Conservation (phyloP, 1,140 invertebrate genomes). For the Drosophila sucinea region DNA sequence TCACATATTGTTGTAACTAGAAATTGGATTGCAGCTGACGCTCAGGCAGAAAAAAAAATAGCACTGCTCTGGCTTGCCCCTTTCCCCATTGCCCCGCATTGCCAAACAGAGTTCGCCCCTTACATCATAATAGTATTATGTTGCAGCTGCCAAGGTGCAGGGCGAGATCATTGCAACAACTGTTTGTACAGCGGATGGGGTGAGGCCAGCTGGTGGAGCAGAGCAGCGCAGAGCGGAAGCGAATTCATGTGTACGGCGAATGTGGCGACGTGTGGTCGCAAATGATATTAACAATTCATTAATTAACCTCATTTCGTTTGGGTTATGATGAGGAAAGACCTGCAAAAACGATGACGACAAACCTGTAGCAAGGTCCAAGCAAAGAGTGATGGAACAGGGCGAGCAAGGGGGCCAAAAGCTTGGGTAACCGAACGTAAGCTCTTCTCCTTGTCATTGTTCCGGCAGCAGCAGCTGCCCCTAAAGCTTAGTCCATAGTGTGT, state of each 20-base stretch:
- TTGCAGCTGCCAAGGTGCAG: constrained; percentile 76
- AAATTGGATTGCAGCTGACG: constrained; percentile 78
- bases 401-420: constrained; percentile 6
- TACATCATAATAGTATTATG: constrained; percentile 75
- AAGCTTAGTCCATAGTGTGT: constrained; percentile 64
- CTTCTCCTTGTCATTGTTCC: constrained; percentile 64
- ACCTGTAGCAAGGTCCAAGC: constrained; percentile 9
- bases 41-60: constrained; percentile 42
- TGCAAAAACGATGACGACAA: constrained; percentile 13
- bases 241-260: constrained; percentile 30
- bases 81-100: neutral
- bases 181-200: constrained; percentile 53
- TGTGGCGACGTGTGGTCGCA: constrained; percentile 78
- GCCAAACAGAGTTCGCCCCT: neutral
- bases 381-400: constrained; percentile 4
- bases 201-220: constrained; percentile 10
- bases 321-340: constrained; percentile 60
- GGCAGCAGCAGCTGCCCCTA: constrained; percentile 42
- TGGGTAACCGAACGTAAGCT: constrained; percentile 9
- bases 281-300: constrained; percentile 81
- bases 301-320: constrained; percentile 79
- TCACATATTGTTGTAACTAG: constrained; percentile 60
- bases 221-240: neutral
- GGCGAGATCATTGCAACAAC: constrained; percentile 62
- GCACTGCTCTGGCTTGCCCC: constrained; percentile 11